A percentile compares a stretch with the other conserved stretches of the same genome.
These are phyloP conservation scores for Drosophila antonietae DNA, from an alignment of 2,888 invertebrate genomes.

Conservation along the genomic window DNA sequence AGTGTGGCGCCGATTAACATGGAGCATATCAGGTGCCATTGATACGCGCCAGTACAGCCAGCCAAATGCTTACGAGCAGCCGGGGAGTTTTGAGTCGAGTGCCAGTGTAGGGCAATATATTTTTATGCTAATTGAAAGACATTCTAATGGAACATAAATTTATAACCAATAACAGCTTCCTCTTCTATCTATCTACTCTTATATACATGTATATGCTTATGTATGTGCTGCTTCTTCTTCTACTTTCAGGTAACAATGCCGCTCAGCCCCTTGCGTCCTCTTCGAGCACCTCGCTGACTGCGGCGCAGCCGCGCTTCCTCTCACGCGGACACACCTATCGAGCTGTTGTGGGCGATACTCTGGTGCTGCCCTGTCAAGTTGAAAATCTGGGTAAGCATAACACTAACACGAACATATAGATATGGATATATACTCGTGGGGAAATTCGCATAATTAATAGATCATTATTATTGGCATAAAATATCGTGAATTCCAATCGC, in stretches of 20 bases:
- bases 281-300: slow-evolving; percentile 57
- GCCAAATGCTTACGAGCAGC: slow-evolving; percentile 58
- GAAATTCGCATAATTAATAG: slow-evolving; percentile 57
- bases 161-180: slow-evolving; percentile 1
- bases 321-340: slow-evolving; percentile 91
- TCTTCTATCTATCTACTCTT: not conserved
- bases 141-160: slow-evolving; percentile 75
- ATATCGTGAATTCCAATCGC: slow-evolving; percentile 41
- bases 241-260: slow-evolving; percentile 74
- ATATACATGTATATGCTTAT: not conserved
- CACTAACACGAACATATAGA: not conserved
- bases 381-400: slow-evolving; percentile 88
- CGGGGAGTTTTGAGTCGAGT: slow-evolving; percentile 55
- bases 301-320: slow-evolving; percentile 87
- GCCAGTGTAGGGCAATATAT: slow-evolving; percentile 55
- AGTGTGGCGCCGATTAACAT: slow-evolving; percentile 7
- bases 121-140: slow-evolving; percentile 84
- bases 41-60: slow-evolving; percentile 23
- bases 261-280: slow-evolving; percentile 58
- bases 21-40: slow-evolving; percentile 16
- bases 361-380: slow-evolving; percentile 92
- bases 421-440: too few relatives aligned
- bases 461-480: slow-evolving; percentile 53
- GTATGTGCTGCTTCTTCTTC: not conserved
- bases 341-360: slow-evolving; percentile 91